These are phyloP conservation scores for Operophtera brumata DNA, from an alignment of 2,888 invertebrate genomes.

Conservation along the genomic window DNA sequence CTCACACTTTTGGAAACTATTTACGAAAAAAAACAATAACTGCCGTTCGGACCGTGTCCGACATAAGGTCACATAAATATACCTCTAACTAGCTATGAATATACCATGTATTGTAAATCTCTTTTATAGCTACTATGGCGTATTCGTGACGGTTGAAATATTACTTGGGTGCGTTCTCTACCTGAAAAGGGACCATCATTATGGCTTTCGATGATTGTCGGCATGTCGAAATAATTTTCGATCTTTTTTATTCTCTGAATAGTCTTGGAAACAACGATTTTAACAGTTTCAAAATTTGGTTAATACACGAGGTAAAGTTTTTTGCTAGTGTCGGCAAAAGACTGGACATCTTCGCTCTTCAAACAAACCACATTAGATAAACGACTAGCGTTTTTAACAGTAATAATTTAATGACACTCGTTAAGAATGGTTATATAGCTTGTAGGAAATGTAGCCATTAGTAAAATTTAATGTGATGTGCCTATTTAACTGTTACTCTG, in stretches of 20 bases:
- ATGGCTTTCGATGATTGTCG: conserved; percentile 73
- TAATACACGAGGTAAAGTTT: conserved; percentile 40
- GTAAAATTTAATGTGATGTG: not conserved
- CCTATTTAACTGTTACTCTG: not conserved
- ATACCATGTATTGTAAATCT: conserved; percentile 74
- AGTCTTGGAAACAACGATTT: conserved; percentile 60
- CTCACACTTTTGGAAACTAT: conserved; percentile 56
- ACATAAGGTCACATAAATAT: conserved; percentile 70
- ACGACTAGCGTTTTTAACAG: conserved; percentile 39
- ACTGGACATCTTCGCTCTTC: conserved; percentile 44
- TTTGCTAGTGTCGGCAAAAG: conserved; percentile 56
- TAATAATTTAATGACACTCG: conserved; percentile 40
- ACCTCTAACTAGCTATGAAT: conserved; percentile 72
- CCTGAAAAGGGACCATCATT: conserved; percentile 78
- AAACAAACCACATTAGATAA: conserved; percentile 55
- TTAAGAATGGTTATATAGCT: conserved; percentile 24
- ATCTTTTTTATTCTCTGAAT: conserved; percentile 63
- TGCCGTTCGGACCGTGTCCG: conserved; percentile 61
- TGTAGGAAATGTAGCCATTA: not conserved
- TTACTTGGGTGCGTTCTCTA: conserved; percentile 74
- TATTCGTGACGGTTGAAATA: conserved; percentile 76
- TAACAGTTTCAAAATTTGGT: conserved; percentile 62
- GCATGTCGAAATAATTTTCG: conserved; percentile 69
- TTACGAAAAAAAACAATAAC: conserved; percentile 66
- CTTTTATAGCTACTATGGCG: conserved; percentile 71